Percentiles rank a stretch among this genome's conserved stretches.
Conservation (phyloP, 2,113 vertebrate species). For the Hemibagrus wyckioides region DNA sequence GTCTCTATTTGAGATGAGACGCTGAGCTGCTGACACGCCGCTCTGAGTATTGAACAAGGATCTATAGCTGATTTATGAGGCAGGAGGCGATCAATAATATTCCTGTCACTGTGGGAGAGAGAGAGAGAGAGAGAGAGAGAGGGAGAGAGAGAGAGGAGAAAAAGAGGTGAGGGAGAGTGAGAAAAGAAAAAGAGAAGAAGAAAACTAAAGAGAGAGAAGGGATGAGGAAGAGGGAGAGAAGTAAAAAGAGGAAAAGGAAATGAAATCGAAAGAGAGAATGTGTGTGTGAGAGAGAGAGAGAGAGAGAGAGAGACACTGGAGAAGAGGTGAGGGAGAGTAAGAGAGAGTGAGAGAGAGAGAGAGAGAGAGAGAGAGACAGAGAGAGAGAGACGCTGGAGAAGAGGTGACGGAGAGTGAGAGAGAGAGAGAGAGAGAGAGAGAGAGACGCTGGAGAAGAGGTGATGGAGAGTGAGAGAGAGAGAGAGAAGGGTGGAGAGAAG, state of each 20-base stretch:
- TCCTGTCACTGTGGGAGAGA: conserved; percentile 20
- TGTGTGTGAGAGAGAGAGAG: neutral
- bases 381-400: neutral
- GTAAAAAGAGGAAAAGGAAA: neutral
- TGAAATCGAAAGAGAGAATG: neutral
- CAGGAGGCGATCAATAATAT: conserved; percentile 43
- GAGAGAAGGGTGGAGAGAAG: neutral
- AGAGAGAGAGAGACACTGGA: neutral
- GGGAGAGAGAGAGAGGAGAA: neutral
- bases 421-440: no score
- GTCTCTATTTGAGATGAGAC: conserved; percentile 59
- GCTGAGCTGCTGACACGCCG: conserved; percentile 69
- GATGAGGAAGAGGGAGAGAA: neutral
- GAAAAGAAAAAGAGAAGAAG: no score
- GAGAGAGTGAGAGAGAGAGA: neutral
- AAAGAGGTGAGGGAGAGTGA: neutral
- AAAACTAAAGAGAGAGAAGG: neutral
- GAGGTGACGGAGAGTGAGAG: neutral
- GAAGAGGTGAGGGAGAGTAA: neutral
- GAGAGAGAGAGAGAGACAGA: neutral
- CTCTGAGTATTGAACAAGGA: conserved; percentile 67
- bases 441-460: neutral
- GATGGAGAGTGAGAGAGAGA: neutral
- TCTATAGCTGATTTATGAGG: conserved; percentile 67
- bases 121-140: neutral